Evolutionary conservation across 2,888 invertebrate species (phyloP).

Genomic region (Megamerina dolium): DNA sequence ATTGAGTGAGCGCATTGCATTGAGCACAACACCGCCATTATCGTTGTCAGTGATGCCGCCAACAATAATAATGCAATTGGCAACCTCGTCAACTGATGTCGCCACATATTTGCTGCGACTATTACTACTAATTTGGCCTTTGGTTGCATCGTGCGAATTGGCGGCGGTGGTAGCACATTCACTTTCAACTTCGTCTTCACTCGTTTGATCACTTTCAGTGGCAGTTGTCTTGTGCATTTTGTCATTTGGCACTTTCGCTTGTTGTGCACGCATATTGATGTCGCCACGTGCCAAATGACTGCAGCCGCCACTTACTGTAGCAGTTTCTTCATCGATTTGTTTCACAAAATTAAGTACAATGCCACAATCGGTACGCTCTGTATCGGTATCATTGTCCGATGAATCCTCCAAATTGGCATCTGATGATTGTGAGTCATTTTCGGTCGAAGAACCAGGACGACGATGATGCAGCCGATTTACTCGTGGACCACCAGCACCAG

Average conservation of each 20-base stretch:
- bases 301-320: constrained; percentile 5
- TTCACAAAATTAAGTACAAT: constrained; percentile 47
- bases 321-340: constrained; percentile 26
- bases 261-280: neutral
- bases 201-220: constrained; percentile 26
- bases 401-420: constrained; percentile 54
- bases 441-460: constrained; percentile 55
- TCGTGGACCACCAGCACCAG: too few relatives aligned
- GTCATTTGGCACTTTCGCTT: constrained; percentile 9
- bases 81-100: constrained; percentile 36
- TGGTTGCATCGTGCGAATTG: constrained; percentile 19
- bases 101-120: constrained; percentile 15
- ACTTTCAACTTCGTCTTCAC: constrained; percentile 31
- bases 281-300: too few relatives aligned
- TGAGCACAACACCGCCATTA: constrained; percentile 33
- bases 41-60: constrained; percentile 38
- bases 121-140: constrained; percentile 10
- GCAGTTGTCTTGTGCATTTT: constrained; percentile 13
- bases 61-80: constrained; percentile 42
- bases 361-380: constrained; percentile 50
- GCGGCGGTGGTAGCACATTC: constrained; percentile 21
- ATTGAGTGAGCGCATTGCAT: constrained; percentile 32
- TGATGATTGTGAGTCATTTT: constrained; percentile 55
- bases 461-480: constrained; percentile 29
- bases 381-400: constrained; percentile 59